A percentile compares a stretch with the other conserved stretches of the same genome.
Conservation (phyloP, 2,797 vertebrate genomes). For the Lithobates sylvaticus region DNA sequence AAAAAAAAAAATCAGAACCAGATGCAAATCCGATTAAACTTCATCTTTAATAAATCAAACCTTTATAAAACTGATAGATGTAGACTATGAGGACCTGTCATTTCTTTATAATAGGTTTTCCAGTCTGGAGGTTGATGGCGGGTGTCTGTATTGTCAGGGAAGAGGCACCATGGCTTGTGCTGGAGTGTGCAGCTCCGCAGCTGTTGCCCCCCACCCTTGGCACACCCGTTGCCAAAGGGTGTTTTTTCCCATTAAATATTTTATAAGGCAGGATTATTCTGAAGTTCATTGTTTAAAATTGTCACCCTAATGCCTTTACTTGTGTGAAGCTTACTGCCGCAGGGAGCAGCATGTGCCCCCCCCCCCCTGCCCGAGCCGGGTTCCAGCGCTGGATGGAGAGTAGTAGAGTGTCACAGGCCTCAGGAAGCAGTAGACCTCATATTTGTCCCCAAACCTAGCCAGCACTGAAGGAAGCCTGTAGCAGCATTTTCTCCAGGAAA, state of each 20-base stretch:
- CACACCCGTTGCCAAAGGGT: background rate
- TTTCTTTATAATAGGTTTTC: background rate
- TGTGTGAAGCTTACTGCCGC: background rate
- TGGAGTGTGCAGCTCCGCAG: background rate
- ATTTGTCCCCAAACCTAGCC: too few relatives aligned
- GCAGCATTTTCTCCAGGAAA: too few relatives aligned
- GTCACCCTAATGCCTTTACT: background rate
- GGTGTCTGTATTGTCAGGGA: background rate
- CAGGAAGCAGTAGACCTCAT: too few relatives aligned
- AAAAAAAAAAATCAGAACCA: too few relatives aligned
- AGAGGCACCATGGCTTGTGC: background rate
- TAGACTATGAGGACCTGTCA: background rate
- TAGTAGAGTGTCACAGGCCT: too few relatives aligned
- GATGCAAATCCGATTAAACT: too few relatives aligned
- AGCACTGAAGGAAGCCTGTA: too few relatives aligned
- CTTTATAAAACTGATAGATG: too few relatives aligned
- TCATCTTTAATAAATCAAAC: too few relatives aligned
- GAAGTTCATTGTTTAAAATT: background rate
- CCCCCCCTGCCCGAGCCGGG: too few relatives aligned
- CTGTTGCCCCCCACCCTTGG: constrained; percentile 2
- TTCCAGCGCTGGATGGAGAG: too few relatives aligned
- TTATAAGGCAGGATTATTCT: constrained; percentile 16
- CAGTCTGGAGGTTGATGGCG: background rate
- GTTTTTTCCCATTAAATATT: constrained; percentile 32
- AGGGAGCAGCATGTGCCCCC: too few relatives aligned